These are phyloP conservation scores for Gymnopithys bicolor DNA, from an alignment of 2,797 vertebrate genomes.

Conservation along the genomic window DNA sequence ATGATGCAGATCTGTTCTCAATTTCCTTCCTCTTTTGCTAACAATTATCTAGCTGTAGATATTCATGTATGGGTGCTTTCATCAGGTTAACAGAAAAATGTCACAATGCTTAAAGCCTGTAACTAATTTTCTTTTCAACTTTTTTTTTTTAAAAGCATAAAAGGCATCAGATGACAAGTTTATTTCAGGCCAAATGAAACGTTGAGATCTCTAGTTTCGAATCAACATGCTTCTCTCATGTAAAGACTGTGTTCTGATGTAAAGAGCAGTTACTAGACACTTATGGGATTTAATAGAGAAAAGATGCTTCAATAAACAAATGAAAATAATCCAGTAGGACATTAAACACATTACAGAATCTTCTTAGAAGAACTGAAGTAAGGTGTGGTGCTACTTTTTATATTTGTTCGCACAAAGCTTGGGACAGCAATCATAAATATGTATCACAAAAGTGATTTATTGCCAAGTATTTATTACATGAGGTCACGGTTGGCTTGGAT, in stretches of 20 bases:
- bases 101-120: background rate
- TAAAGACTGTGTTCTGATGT: background rate
- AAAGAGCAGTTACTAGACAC: constrained; percentile 15
- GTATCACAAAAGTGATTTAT: background rate
- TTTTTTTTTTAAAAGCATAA: background rate
- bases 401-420: background rate
- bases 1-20: background rate
- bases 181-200: background rate
- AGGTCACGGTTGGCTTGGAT: background rate
- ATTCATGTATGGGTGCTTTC: background rate
- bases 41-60: constrained; percentile 33
- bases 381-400: background rate
- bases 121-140: background rate
- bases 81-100: constrained; percentile 6
- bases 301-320: constrained; percentile 29
- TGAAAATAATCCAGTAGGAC: background rate
- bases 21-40: constrained; percentile 37
- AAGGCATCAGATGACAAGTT: background rate
- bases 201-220: background rate
- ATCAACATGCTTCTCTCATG: background rate
- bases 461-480: background rate
- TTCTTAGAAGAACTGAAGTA: background rate
- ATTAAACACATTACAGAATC: background rate
- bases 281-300: background rate
- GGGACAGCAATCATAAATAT: background rate